Conservation (phyloP, 92 coral and sea anemone species). For the Palythoa grandis region DNA sequence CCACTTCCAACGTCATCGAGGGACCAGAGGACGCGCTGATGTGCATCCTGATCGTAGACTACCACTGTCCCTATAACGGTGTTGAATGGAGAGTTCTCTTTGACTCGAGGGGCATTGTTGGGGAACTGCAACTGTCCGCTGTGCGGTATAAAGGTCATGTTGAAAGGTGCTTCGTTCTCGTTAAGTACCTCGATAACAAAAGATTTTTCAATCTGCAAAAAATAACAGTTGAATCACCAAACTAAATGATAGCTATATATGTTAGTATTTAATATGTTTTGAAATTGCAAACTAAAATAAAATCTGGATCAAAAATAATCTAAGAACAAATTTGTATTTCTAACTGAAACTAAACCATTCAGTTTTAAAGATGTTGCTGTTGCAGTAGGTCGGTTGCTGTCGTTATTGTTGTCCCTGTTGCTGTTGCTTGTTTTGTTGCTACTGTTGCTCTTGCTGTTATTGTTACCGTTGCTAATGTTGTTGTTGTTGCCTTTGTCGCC, state of each 20-base stretch:
- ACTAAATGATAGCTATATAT: too few relatives aligned
- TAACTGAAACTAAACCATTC: neutral
- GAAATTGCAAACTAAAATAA: too few relatives aligned
- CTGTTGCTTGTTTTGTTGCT: too few relatives aligned
- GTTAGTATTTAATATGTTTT: neutral
- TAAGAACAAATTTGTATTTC: neutral
- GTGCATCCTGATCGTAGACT: conserved; percentile 75
- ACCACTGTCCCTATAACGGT: conserved; percentile 77
- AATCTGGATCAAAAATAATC: too few relatives aligned
- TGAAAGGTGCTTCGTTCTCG: conserved; percentile 87
- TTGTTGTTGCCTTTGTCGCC: neutral
- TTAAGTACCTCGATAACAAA: conserved; percentile 86
- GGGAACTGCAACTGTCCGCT: conserved; percentile 79
- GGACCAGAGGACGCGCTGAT: conserved; percentile 62
- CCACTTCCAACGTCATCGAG: conserved; percentile 82
- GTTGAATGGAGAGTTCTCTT: conserved; percentile 68
- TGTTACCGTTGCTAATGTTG: neutral
- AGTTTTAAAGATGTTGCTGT: too few relatives aligned
- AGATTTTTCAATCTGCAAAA: conserved; percentile 71
- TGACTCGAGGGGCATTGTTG: conserved; percentile 61
- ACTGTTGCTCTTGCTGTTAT: too few relatives aligned
- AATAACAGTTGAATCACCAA: too few relatives aligned
- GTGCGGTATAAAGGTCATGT: conserved; percentile 69
- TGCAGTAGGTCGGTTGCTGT: too few relatives aligned
- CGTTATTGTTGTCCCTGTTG: too few relatives aligned